A percentile compares a stretch with the other conserved stretches of the same genome.
Evolutionary conservation across 2,113 vertebrate genomes (phyloP).

Genomic region (Sula dactylatra): DNA sequence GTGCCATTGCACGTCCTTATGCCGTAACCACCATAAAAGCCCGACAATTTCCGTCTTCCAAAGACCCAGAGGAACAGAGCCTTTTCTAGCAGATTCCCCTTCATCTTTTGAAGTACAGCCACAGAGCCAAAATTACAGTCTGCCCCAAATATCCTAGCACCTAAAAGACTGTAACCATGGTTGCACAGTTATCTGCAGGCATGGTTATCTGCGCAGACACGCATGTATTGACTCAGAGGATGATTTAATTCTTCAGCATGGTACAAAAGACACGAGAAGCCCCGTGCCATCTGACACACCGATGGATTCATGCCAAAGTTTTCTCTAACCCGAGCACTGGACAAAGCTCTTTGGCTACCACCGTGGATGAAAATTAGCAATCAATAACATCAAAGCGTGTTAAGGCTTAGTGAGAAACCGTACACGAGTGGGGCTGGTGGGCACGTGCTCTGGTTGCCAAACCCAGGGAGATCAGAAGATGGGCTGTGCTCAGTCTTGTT

Average conservation of each 20-base stretch:
- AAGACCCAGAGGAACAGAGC: neutral
- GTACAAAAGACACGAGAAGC: neutral
- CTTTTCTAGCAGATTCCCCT: neutral
- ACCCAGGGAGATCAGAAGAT: neutral
- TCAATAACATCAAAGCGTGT: rapidly evolving
- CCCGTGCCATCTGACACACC: neutral
- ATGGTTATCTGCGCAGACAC: neutral
- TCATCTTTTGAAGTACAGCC: neutral
- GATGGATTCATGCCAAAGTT: neutral
- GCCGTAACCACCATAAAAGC: neutral
- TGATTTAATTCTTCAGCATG: neutral
- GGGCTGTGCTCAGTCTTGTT: neutral
- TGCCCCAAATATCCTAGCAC: slow-evolving; percentile 28
- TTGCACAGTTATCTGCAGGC: neutral
- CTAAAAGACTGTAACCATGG: slow-evolving; percentile 29
- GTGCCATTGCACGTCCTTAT: rapidly evolving
- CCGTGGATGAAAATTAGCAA: rapidly evolving
- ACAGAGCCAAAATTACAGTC: neutral
- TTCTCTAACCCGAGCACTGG: neutral
- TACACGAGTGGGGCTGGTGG: neutral
- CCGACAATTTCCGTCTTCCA: neutral
- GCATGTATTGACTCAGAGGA: slow-evolving; percentile 20
- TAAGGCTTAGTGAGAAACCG: rapidly evolving
- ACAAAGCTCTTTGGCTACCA: neutral
- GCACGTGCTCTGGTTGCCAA: neutral